Evolutionary conservation across 2,797 vertebrate genomes (phyloP).

Genomic region (Peromyscus nudipes): DNA sequence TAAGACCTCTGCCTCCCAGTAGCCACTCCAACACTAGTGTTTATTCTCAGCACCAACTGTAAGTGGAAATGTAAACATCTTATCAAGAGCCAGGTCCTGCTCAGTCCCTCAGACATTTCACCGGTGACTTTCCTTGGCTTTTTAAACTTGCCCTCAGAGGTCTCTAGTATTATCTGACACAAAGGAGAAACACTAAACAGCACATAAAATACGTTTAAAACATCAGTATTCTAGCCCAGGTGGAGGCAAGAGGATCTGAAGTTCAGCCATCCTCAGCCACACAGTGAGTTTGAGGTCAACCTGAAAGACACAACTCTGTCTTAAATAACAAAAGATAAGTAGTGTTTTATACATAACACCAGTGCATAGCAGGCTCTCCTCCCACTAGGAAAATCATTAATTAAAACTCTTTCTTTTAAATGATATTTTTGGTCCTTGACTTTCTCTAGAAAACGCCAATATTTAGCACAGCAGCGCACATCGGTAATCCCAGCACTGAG

Average conservation of each 20-base stretch:
- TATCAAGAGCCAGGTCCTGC: slow-evolving; percentile 17
- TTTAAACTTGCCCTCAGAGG: slow-evolving; percentile 10
- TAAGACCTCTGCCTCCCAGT: background rate
- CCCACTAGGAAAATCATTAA: background rate
- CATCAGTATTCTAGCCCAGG: background rate
- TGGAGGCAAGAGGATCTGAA: background rate
- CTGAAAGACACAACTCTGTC: background rate
- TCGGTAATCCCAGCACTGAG: background rate
- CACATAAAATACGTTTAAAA: background rate
- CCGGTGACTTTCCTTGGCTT: slow-evolving; percentile 47
- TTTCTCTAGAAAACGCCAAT: background rate
- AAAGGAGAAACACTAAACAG: background rate
- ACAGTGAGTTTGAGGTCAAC: background rate
- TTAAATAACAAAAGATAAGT: background rate
- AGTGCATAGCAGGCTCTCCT: background rate
- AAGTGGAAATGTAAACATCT: slow-evolving; percentile 86
- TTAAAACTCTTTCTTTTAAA: background rate
- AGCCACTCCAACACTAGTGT: slow-evolving; percentile 55
- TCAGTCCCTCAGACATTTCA: background rate
- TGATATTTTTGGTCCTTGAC: background rate
- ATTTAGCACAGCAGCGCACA: background rate
- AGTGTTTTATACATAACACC: background rate
- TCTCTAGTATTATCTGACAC: background rate
- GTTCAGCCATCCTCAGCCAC: background rate
- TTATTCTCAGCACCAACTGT: slow-evolving; percentile 73